Conservation (phyloP, 2,888 invertebrate genomes). For the Phaonia tiefii region DNA sequence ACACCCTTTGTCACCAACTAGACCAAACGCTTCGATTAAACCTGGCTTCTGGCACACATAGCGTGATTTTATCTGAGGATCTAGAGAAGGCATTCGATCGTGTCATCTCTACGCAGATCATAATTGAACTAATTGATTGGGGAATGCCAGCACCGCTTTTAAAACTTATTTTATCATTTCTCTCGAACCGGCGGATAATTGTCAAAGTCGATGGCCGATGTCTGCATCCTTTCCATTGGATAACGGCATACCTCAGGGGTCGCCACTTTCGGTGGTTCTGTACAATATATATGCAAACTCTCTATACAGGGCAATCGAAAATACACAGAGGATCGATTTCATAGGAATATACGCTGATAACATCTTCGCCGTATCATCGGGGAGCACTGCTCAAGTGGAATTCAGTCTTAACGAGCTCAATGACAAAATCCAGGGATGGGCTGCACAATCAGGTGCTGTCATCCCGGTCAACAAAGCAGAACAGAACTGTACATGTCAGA, state of each 20-base stretch:
- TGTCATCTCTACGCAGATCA: neutral
- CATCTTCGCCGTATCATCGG: too few species aligned
- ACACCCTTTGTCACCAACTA: conserved; percentile 16
- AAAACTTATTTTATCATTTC: conserved; percentile 19
- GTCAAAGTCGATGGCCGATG: conserved; percentile 30
- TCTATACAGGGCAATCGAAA: neutral
- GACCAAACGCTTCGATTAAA: conserved; percentile 9
- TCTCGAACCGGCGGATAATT: conserved; percentile 15
- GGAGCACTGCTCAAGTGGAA: too few species aligned
- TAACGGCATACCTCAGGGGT: conserved; percentile 1
- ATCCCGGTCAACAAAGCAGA: neutral
- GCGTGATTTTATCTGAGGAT: conserved; percentile 26
- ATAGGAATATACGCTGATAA: too few species aligned
- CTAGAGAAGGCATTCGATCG: conserved; percentile 35
- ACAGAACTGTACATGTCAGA: neutral
- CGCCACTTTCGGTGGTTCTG: conserved; percentile 20
- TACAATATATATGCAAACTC: conserved; percentile 3
- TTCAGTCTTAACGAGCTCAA: neutral
- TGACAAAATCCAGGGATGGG: neutral
- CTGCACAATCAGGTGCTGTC: neutral
- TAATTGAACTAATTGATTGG: conserved; percentile 15
- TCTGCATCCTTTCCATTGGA: neutral
- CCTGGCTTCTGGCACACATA: neutral
- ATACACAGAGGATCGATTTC: too few species aligned
- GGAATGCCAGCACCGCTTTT: neutral